Evolutionary conservation across 2,888 invertebrate species (phyloP).

Genomic region (Dolichopus griseipennis): DNA sequence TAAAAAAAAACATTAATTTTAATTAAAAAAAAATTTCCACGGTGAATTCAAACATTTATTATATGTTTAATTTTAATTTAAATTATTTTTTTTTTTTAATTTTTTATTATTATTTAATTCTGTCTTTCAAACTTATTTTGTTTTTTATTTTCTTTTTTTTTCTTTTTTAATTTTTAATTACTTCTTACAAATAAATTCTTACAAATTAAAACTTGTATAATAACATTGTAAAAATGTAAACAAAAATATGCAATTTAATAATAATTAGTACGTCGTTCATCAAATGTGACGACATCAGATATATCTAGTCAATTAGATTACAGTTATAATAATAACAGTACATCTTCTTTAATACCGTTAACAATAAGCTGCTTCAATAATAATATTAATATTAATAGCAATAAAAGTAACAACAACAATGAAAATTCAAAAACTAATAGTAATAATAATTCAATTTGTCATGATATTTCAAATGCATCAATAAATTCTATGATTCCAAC

Average conservation of each 20-base stretch:
- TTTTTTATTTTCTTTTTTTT: background rate
- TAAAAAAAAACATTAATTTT: too few relatives aligned
- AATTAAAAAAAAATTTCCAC: too few relatives aligned
- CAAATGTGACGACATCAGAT: background rate
- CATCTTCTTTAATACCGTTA: constrained; percentile 6
- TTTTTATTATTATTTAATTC: background rate
- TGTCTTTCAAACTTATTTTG: background rate
- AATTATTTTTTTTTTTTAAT: too few relatives aligned
- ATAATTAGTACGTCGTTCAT: constrained; percentile 2
- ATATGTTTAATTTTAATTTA: too few relatives aligned
- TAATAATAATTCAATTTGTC: background rate
- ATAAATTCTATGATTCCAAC: too few relatives aligned
- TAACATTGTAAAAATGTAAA: background rate
- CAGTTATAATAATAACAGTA: background rate
- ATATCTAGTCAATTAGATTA: constrained; percentile 4
- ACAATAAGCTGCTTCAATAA: constrained; percentile 3
- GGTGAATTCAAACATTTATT: too few relatives aligned
- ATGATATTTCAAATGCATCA: background rate
- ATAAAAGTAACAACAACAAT: background rate
- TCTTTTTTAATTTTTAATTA: background rate
- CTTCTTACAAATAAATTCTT: background rate
- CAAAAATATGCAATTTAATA: background rate
- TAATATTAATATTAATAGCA: background rate
- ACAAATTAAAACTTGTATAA: background rate
- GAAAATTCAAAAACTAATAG: background rate